A percentile compares a stretch with the other conserved stretches of the same genome.
phyloP scores from a whole-genome alignment of 2,113 vertebrate genomes.

The Peromyscus leucopus region DNA sequence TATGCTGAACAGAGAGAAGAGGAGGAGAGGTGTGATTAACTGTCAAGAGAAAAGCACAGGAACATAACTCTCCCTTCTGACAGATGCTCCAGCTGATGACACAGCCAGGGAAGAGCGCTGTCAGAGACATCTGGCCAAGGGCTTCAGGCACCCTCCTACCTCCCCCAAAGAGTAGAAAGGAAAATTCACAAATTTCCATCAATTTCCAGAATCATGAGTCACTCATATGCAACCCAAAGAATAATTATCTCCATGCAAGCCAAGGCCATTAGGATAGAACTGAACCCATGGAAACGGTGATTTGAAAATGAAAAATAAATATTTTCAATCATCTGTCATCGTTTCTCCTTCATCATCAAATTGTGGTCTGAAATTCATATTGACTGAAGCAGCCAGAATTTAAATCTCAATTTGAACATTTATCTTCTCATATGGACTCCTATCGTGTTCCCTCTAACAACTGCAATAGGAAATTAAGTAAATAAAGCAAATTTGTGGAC shows the following conservation, averaged over 20 bases:
- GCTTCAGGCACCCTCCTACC: slow-evolving; percentile 60
- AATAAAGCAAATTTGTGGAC: not conserved
- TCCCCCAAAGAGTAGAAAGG: not conserved
- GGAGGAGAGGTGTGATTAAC: slow-evolving; percentile 67
- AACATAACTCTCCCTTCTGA: slow-evolving; percentile 16
- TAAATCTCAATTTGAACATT: not conserved
- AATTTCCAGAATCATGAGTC: slow-evolving; percentile 12
- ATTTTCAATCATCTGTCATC: slow-evolving; percentile 1
- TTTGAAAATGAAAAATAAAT: not conserved
- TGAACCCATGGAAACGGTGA: not conserved
- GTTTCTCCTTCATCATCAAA: not conserved
- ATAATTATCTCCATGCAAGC: not conserved
- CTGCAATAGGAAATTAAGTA: not conserved
- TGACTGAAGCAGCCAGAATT: not conserved
- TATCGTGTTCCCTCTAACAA: not conserved
- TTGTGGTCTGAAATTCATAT: slow-evolving; percentile 15
- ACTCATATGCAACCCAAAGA: not conserved
- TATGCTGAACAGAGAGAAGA: slow-evolving; percentile 40
- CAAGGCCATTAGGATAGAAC: not conserved
- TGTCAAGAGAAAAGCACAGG: slow-evolving; percentile 11
- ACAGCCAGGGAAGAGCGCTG: slow-evolving; percentile 9
- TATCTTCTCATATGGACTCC: not conserved
- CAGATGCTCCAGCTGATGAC: not conserved
- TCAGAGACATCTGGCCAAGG: slow-evolving; percentile 13
- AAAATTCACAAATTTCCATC: not conserved